Conservation (phyloP, 2,888 invertebrate genomes). For the Teleogryllus oceanicus region DNA sequence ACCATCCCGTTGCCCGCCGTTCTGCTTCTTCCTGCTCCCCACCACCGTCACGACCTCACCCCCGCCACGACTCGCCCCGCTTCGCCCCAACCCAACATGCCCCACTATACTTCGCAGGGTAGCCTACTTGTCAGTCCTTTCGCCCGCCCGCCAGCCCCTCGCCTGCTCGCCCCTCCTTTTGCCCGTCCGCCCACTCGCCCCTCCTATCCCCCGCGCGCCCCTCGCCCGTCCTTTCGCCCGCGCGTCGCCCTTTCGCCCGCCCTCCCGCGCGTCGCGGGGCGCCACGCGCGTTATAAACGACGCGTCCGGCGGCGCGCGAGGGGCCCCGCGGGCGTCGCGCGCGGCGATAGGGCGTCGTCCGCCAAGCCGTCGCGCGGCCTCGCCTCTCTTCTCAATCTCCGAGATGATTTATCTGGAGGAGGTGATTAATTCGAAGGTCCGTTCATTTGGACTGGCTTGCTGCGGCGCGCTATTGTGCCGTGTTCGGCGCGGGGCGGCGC, state of each 20-base stretch:
- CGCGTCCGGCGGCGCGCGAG: background rate
- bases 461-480: background rate
- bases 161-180: too few species aligned
- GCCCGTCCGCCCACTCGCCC: too few species aligned
- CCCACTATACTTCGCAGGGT: too few species aligned
- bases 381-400: background rate
- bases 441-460: background rate
- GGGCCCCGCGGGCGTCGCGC: background rate
- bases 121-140: too few species aligned
- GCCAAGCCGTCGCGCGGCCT: background rate
- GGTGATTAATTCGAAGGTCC: background rate
- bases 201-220: too few species aligned
- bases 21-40: too few species aligned
- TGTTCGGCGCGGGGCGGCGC: background rate
- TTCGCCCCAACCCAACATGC: too few species aligned
- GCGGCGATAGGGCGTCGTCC: background rate
- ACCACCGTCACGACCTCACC: too few species aligned
- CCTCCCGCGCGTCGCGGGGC: background rate
- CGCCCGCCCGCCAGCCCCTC: too few species aligned
- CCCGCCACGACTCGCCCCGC: too few species aligned
- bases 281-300: background rate
- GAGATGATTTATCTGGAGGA: background rate
- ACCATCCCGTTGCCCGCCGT: too few species aligned
- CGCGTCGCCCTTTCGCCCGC: background rate
- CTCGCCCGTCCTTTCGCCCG: background rate